A percentile compares a stretch with the other conserved stretches of the same genome.
Conservation (phyloP, 2,797 vertebrate genomes). For the Cheirogaleus major region DNA sequence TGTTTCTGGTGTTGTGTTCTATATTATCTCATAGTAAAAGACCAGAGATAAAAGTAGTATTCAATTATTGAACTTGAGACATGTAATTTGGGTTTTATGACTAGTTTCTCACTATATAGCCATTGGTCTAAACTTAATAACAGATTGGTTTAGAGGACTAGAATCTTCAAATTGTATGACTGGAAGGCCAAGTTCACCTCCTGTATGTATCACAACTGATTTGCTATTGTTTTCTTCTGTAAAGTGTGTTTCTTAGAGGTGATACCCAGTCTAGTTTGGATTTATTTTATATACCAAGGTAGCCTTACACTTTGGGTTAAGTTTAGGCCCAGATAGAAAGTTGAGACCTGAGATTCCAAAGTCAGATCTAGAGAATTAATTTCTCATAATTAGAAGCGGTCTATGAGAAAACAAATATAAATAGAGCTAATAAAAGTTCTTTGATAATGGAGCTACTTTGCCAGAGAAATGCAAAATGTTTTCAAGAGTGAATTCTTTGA, state of each 20-base stretch:
- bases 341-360: constrained; percentile 1
- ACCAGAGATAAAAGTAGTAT: constrained; percentile 24
- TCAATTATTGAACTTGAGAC: constrained; percentile 33
- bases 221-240: constrained; percentile 1
- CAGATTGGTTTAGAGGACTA: constrained; percentile 5
- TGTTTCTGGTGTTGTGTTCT: constrained; percentile 40
- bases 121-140: constrained; percentile 33
- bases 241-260: not conserved
- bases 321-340: not conserved
- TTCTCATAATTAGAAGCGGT: not conserved
- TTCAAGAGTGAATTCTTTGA: constrained; percentile 30
- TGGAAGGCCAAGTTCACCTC: constrained; percentile 17
- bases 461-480: not conserved
- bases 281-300: constrained; percentile 11
- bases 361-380: constrained; percentile 1
- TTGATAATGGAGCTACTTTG: not conserved
- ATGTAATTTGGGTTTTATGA: constrained; percentile 57
- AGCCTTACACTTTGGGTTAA: not conserved
- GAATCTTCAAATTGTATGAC: constrained; percentile 34
- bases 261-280: not conserved
- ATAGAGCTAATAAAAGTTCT: not conserved
- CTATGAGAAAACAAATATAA: constrained; percentile 36
- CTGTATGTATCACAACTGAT: not conserved
- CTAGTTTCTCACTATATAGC: not conserved
- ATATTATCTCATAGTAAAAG: constrained; percentile 39